Conservation (phyloP, 64 coral and sea anemone species). For the Pocillopora damicornis region DNA sequence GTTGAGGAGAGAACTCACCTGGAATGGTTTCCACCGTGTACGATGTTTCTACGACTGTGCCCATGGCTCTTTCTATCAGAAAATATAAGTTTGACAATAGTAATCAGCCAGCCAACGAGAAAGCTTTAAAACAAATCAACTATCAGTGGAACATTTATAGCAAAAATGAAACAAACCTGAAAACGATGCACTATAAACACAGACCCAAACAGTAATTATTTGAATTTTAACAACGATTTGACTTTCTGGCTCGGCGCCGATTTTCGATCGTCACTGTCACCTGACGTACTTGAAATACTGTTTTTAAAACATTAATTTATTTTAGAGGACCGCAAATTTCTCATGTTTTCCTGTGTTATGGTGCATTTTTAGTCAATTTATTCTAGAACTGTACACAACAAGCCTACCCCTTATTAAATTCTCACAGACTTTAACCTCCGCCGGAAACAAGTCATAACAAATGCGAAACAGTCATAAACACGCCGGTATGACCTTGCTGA, state of each 20-base stretch:
- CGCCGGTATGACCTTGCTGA: no score
- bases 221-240: background rate
- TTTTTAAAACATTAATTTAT: no score
- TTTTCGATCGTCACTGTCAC: background rate
- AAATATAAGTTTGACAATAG: background rate
- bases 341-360: no score
- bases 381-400: no score
- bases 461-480: background rate
- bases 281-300: no score
- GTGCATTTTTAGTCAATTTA: no score
- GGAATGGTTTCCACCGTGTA: slow-evolving; percentile 21
- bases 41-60: slow-evolving; percentile 16
- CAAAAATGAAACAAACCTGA: background rate
- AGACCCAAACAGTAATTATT: background rate
- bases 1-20: background rate
- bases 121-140: background rate
- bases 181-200: background rate
- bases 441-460: no score
- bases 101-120: background rate
- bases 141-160: background rate
- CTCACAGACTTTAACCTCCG: no score
- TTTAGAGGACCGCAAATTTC: no score
- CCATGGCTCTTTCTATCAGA: background rate
- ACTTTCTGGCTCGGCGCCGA: background rate
- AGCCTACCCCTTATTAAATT: no score